These are phyloP conservation scores for Clarias macrocephalus DNA, from an alignment of 2,113 vertebrate genomes.

Conservation along the genomic window DNA sequence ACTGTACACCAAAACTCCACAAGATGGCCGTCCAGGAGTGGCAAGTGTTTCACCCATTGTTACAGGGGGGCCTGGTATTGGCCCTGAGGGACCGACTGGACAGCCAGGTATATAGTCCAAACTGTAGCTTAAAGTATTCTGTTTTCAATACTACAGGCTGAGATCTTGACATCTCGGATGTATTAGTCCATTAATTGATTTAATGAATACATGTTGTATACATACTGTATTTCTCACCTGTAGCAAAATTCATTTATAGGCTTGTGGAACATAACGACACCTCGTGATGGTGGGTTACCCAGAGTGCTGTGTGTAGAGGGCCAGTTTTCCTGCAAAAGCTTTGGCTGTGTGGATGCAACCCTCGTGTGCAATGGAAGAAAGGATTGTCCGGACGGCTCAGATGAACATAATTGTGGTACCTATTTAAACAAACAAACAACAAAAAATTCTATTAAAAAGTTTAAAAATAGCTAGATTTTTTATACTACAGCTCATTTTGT, in stretches of 20 bases:
- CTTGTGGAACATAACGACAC: conserved; percentile 29
- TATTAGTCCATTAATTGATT: not conserved
- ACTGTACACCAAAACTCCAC: conserved; percentile 55
- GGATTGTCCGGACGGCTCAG: conserved; percentile 80
- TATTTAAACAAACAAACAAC: not conserved
- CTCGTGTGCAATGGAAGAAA: conserved; percentile 75
- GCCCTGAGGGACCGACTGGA: conserved; percentile 52
- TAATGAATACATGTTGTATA: not conserved
- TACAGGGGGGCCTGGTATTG: conserved; percentile 27
- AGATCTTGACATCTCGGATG: not conserved
- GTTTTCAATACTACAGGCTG: not conserved
- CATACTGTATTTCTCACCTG: not conserved
- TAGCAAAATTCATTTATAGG: conserved; percentile 48
- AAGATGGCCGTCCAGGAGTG: conserved; percentile 62
- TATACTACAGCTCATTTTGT: not conserved
- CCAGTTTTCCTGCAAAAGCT: conserved; percentile 70
- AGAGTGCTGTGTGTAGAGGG: conserved; percentile 69
- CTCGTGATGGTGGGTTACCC: conserved; percentile 57
- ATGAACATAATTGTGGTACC: conserved; percentile 79
- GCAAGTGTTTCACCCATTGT: conserved; percentile 32
- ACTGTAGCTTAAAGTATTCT: no score
- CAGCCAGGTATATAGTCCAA: conserved; percentile 45
- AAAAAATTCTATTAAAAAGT: not conserved
- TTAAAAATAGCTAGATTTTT: not conserved
- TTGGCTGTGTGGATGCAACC: conserved; percentile 74